Conservation (phyloP, 2,113 vertebrate genomes). For the Cercocebus atys region DNA sequence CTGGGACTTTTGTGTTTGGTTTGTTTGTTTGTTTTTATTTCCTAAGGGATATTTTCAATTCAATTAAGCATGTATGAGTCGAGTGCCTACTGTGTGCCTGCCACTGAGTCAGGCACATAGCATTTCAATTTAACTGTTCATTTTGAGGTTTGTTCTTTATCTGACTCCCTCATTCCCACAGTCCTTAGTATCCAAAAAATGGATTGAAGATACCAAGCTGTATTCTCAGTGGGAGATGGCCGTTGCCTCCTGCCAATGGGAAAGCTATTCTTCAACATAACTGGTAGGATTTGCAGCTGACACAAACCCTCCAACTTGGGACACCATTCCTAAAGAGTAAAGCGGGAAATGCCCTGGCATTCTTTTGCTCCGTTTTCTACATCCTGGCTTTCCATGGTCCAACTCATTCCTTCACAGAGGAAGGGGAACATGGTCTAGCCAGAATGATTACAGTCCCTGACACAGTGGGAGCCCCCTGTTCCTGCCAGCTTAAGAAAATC, state of each 20-base stretch:
- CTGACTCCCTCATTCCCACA: neutral
- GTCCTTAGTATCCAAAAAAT: conserved; percentile 45
- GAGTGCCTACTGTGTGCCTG: conserved; percentile 39
- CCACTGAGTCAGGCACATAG: conserved; percentile 31
- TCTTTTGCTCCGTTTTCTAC: neutral
- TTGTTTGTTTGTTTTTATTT: neutral
- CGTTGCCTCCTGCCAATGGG: neutral
- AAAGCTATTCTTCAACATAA: conserved; percentile 24
- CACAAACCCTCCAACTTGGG: conserved; percentile 23
- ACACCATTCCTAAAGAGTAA: conserved; percentile 55
- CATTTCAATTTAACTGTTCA: conserved; percentile 41
- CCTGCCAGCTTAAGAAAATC: neutral
- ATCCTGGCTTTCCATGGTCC: neutral
- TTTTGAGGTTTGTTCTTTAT: conserved; percentile 31
- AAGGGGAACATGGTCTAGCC: neutral
- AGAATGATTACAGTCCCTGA: neutral
- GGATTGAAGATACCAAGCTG: conserved; percentile 52
- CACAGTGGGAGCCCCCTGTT: neutral
- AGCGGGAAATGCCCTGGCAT: neutral
- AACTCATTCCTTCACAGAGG: neutral
- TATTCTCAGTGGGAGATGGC: conserved; percentile 23
- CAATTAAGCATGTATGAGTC: neutral
- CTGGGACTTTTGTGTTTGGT: conserved; percentile 55
- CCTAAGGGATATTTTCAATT: conserved; percentile 54
- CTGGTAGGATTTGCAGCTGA: conserved; percentile 32